Base-by-base conservation (phyloP, 2,113 vertebrate genomes). In the Elaphurus davidianus region DNA sequence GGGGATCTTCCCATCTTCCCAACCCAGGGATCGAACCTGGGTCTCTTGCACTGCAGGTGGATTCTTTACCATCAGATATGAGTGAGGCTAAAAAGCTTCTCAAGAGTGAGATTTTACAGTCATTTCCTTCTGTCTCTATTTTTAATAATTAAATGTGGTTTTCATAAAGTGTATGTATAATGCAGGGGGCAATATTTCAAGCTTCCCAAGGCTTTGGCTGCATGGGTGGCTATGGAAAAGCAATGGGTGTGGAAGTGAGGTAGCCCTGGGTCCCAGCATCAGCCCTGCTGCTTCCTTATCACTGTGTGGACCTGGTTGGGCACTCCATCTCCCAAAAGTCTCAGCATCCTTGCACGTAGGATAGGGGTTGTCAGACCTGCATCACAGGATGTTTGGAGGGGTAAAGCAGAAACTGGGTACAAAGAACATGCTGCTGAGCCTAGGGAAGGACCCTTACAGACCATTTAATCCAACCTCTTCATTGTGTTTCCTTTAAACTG, bases 81-180 rank as follows among this genome's bases (percentile, higher is more conserved):
- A 76, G 16, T 67, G 12, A 88, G 11, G 23, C 36, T 62, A 33
- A 76, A 85, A 90, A 57, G 62, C 90, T 60, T 93, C 50, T 60
- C 43, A 40, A 7, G 30, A 25, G 21, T 62, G 16, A 91, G n/a
- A 62, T 85, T 94, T 88, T 88, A n/a, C 92, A 96, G 45, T 47
- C 33, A 64, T 91, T 89, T 93, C 90, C 85, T 93, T 21, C 27
- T 74, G 16, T 86, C 55, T 88, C 86, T 74, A 3, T 45, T 79
- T 91, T 45, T 85, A 50, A 55, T 91, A 23, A 52, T n/a, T 57
- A 60, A 81, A 17, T 27, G 7, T n/a, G 40, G 82, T 90, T 89
- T 95, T 85, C 62, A 15, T 36, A 33, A 55, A 15, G 45, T 81
- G 4, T 89, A 9, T 36, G 15, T 92, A 11, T 54, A 21, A 54